Evolutionary conservation across 2,888 invertebrate species (phyloP).

Genomic region (Drosophila parthenogenetica): DNA sequence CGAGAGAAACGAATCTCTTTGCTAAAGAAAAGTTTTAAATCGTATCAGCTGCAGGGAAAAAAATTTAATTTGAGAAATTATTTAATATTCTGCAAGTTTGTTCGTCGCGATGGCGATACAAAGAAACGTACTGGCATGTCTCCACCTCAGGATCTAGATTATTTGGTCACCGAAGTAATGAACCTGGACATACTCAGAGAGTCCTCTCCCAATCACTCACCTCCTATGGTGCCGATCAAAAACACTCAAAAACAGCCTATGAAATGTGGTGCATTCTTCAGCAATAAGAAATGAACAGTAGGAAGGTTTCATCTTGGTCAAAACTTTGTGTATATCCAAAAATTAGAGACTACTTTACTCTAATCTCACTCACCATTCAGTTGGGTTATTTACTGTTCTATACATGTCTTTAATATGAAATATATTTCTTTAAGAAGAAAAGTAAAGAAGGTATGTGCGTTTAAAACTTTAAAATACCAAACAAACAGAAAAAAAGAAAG

Average conservation of each 20-base stretch:
- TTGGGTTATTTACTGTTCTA: too few species aligned
- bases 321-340: not conserved
- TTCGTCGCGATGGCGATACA: constrained; percentile 1
- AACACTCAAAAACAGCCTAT: not conserved
- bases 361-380: not conserved
- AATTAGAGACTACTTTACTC: not conserved
- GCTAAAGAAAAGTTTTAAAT: constrained; percentile 50
- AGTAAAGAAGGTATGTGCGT: too few species aligned
- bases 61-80: constrained; percentile 40
- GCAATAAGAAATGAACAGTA: not conserved
- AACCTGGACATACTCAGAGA: not conserved
- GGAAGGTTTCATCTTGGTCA: too few species aligned
- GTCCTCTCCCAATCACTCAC: too few species aligned
- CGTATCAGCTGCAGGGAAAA: constrained; percentile 59
- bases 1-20: constrained; percentile 35
- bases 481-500: too few species aligned
- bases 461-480: too few species aligned
- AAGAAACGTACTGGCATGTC: too few species aligned
- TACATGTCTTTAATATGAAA: too few species aligned
- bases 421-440: too few species aligned
- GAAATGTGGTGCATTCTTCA: constrained; percentile 50
- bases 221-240: not conserved
- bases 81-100: constrained; percentile 34
- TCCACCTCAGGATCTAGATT: constrained; percentile 23
- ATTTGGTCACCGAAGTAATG: constrained; percentile 37